Conservation (phyloP, 2,113 vertebrate species). For the Bubalus kerabau region DNA sequence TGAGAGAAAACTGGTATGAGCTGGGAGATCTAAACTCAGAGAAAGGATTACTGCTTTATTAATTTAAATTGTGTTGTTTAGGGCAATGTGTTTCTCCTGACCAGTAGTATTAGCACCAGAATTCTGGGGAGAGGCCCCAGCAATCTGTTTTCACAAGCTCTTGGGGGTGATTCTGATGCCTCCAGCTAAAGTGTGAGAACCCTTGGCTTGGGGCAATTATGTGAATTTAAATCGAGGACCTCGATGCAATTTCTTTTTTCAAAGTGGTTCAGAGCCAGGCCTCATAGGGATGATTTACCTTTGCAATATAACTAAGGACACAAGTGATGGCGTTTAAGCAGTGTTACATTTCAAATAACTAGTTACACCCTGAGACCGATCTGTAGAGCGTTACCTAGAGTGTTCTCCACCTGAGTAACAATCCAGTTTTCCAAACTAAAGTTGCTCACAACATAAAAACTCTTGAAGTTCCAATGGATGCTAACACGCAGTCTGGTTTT, state of each 20-base stretch:
- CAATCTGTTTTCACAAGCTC: not conserved
- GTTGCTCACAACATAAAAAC: not conserved
- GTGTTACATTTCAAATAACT: not conserved
- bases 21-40: conserved; percentile 7
- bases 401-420: not conserved
- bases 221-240: not conserved
- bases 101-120: not conserved
- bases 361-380: not conserved
- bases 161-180: not conserved
- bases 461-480: not conserved
- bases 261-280: not conserved
- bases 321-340: not conserved
- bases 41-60: not conserved
- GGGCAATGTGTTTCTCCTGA: not conserved
- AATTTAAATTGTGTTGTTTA: not conserved
- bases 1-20: not conserved
- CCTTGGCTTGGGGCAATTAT: not conserved
- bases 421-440: not conserved
- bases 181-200: not conserved
- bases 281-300: not conserved
- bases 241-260: not conserved
- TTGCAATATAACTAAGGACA: not conserved
- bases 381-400: not conserved
- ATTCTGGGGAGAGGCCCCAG: not conserved
- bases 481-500: not conserved